Conservation (phyloP, 2,797 vertebrate genomes). For the Cyclura pinguis region DNA sequence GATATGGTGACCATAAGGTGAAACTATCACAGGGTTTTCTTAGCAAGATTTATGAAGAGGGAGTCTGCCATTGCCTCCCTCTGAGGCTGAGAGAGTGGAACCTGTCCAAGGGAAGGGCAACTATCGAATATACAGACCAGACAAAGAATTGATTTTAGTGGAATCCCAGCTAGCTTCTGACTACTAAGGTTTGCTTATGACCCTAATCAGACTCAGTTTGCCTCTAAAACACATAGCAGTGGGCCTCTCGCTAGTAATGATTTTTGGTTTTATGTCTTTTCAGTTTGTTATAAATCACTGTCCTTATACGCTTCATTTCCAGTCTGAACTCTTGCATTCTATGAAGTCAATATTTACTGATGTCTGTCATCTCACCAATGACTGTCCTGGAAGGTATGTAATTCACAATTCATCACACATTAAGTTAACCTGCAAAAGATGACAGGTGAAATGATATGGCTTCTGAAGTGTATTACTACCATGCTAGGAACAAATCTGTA, state of each 20-base stretch:
- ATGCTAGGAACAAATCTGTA: conserved; percentile 43
- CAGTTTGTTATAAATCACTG: conserved; percentile 69
- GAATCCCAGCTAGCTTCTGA: not conserved
- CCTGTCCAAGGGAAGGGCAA: not conserved
- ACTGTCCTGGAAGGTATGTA: conserved; percentile 55
- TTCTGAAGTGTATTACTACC: conserved; percentile 40
- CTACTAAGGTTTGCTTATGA: not conserved
- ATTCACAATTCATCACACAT: conserved; percentile 48
- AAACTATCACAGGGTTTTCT: no score
- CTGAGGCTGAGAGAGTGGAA: no score
- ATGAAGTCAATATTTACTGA: conserved; percentile 43
- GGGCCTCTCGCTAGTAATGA: not conserved
- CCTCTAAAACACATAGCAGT: not conserved
- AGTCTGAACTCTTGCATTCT: conserved; percentile 50
- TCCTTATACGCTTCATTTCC: conserved; percentile 71
- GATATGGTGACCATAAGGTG: no score
- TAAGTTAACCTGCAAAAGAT: conserved; percentile 25
- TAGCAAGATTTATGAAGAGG: no score
- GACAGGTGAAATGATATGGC: conserved; percentile 10
- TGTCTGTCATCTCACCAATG: conserved; percentile 48
- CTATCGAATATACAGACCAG: conserved; percentile 9
- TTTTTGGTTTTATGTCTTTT: conserved; percentile 62
- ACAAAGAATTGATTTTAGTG: not conserved
- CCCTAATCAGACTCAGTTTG: not conserved
- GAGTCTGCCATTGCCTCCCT: no score